phyloP scores from a whole-genome alignment of 2,113 vertebrate species.

The Philantomba maxwellii region DNA sequence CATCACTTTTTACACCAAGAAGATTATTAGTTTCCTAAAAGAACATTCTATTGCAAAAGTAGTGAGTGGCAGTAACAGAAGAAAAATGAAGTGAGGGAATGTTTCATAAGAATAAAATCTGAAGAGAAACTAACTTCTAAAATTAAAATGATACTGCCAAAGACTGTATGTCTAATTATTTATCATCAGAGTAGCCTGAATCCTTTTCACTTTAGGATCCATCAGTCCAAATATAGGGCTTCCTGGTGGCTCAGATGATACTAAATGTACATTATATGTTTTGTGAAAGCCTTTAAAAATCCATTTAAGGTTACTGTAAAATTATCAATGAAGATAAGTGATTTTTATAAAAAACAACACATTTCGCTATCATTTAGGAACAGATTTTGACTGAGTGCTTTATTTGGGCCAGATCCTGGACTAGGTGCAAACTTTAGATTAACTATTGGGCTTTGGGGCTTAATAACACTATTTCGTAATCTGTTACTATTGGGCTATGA shows the following conservation, averaged over 20 bases:
- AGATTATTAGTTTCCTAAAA: background rate
- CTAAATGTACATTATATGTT: background rate
- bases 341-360: background rate
- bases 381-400: background rate
- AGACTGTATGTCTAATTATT: background rate
- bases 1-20: background rate
- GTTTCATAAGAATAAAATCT: background rate
- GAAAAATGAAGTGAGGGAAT: background rate
- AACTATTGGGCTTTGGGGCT: background rate
- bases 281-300: background rate
- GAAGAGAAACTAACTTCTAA: background rate
- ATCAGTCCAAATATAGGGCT: background rate
- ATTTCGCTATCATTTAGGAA: background rate
- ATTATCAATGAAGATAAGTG: background rate
- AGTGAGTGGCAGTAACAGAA: background rate
- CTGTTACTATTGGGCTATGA: background rate
- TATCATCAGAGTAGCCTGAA: background rate
- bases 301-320: background rate
- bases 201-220: background rate
- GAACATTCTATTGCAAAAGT: background rate
- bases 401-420: background rate
- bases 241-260: too few species aligned
- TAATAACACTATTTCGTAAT: background rate
- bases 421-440: background rate
- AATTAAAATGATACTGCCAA: background rate